Evolutionary conservation across 2,888 invertebrate species (phyloP), one percentile per base, ranked within the genome.

Genomic region (Gisinianus flammeolus): DNA sequence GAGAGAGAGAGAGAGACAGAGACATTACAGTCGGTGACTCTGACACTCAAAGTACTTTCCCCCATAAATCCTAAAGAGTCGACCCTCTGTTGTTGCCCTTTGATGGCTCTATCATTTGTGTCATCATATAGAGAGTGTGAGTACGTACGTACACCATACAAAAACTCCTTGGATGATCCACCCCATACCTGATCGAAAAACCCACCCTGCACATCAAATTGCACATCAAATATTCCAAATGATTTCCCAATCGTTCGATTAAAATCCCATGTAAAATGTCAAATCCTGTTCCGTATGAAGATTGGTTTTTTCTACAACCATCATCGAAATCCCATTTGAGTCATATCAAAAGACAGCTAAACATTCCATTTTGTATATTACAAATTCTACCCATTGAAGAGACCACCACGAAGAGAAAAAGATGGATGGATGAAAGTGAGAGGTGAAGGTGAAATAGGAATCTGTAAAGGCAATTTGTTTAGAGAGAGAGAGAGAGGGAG

Each of bases 101-200:
- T 73, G 73, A 73, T 73, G 73, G 35, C 73, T 73, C 35, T 73
- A 73, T 73, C 73, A 73, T 73, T 22, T 26, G 62, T 73, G 73
- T 73, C 73, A 73, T 73, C 73, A 73, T 56, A 56, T 66, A n/a
- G 19, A n/a, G 16, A 12, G 30, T 28, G 5, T 64, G 16, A 44
- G 8, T 19, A 35, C 12, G 35, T 35, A 35, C 12, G 12, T 35
- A 12, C 19, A 16, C 44, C 12, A 44, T 44, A 44, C 35, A 35
- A 5, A 35, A 35, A 35, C 6, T 44, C 8, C 2, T 44, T 44
- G 44, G 12, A 2, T 44, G 44, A 4, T 44, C n/a, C 26, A 2
- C 66, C 10, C 19, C 26, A 66, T 30, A 3, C 28, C 31, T 30
- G n/a, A n/a, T n/a, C n/a, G n/a, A n/a, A n/a, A n/a, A n/a, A n/a